These are phyloP conservation scores for Spodoptera exigua DNA, from an alignment of 2,888 invertebrate species.

Conservation along the genomic window DNA sequence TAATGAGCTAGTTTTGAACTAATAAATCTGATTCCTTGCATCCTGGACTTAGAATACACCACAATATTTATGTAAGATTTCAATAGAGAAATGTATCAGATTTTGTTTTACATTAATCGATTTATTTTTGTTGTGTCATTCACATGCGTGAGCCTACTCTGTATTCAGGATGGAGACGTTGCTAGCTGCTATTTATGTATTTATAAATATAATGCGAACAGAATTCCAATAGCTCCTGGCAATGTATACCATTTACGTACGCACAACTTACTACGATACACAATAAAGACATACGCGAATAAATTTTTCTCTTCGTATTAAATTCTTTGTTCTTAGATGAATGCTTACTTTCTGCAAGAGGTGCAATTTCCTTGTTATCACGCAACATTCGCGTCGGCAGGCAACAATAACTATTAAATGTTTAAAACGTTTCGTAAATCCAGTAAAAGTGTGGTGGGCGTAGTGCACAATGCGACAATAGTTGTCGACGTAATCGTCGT, in stretches of 20 bases:
- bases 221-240: constrained; percentile 35
- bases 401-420: constrained; percentile 74
- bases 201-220: constrained; percentile 43
- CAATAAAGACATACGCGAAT: constrained; percentile 13
- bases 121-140: constrained; percentile 33
- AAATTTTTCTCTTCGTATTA: constrained; percentile 22
- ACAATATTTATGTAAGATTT: neutral
- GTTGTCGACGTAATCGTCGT: constrained; percentile 82
- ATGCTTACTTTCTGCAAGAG: constrained; percentile 60
- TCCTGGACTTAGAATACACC: too few species aligned
- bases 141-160: constrained; percentile 32
- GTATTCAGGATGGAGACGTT: constrained; percentile 39
- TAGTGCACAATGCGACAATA: constrained; percentile 84
- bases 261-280: constrained; percentile 25
- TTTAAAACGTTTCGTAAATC: constrained; percentile 83
- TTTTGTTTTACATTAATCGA: constrained; percentile 11
- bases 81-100: constrained; percentile 1
- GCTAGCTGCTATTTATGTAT: constrained; percentile 41
- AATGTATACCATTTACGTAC: constrained; percentile 35
- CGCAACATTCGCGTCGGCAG: constrained; percentile 73
- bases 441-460: constrained; percentile 85
- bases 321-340: constrained; percentile 49
- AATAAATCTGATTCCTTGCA: neutral
- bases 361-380: constrained; percentile 77
- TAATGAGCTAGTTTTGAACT: neutral